phyloP scores from a whole-genome alignment of 2,113 vertebrate species.

The Hipposideros armiger region DNA sequence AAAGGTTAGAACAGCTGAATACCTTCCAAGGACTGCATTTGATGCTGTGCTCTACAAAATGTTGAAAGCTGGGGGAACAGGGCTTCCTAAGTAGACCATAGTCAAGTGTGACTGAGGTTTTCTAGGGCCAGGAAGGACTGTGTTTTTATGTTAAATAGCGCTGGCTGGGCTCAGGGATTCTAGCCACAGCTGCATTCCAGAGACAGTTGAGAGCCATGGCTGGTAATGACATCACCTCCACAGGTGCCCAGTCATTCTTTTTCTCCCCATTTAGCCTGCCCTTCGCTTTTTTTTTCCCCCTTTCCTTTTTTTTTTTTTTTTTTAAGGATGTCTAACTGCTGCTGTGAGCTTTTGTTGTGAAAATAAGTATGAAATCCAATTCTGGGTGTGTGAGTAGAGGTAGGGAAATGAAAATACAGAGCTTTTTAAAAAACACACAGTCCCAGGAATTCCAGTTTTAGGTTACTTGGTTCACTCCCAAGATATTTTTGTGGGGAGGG shows the following conservation, averaged over 20 bases:
- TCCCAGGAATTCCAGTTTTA: conserved; percentile 69
- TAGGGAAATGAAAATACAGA: conserved; percentile 14
- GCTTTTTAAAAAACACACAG: conserved; percentile 18
- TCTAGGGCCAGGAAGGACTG: not conserved
- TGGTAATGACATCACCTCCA: conserved; percentile 60
- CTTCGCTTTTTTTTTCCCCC: too few species aligned
- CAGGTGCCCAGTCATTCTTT: conserved; percentile 49
- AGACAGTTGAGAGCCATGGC: conserved; percentile 32
- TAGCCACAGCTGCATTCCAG: conserved; percentile 49
- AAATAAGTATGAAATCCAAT: conserved; percentile 65
- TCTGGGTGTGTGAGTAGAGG: conserved; percentile 9
- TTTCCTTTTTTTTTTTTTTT: not conserved
- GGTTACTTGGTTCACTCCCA: conserved; percentile 69
- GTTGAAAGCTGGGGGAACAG: not conserved
- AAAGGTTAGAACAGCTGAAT: not conserved
- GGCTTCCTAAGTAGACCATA: not conserved
- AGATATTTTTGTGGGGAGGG: conserved; percentile 50
- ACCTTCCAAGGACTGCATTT: not conserved
- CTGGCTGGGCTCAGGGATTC: conserved; percentile 50
- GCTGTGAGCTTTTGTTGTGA: conserved; percentile 21
- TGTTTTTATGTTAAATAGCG: conserved; percentile 43
- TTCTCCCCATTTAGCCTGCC: not conserved
- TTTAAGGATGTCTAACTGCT: not conserved
- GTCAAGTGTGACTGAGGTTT: conserved; percentile 15
- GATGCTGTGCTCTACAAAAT: not conserved